A percentile compares a stretch with the other conserved stretches of the same genome.
These are phyloP conservation scores for Physeter macrocephalus DNA, from an alignment of 2,113 vertebrate species.

Conservation along the genomic window DNA sequence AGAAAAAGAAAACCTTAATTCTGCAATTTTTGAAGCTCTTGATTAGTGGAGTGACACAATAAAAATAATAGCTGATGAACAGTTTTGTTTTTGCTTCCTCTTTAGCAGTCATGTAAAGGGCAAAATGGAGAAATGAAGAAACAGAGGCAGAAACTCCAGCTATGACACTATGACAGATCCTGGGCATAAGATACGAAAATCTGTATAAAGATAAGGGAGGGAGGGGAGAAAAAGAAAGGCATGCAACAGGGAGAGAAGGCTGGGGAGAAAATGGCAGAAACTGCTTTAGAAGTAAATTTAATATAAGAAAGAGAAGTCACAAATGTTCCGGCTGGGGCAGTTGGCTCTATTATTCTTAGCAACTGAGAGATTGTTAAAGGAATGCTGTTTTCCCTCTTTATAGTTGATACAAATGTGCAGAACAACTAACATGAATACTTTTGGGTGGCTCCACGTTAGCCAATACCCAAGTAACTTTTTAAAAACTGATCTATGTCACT, in stretches of 20 bases:
- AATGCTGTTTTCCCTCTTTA: not conserved
- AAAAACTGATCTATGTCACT: not conserved
- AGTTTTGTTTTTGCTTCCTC: not conserved
- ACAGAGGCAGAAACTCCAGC: not conserved
- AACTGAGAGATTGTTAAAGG: not conserved
- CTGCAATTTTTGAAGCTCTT: not conserved
- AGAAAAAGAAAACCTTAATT: not conserved
- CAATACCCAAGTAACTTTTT: not conserved
- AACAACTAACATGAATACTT: slow-evolving; percentile 10
- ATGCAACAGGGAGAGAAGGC: not conserved
- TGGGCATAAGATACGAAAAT: not conserved
- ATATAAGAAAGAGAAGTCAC: not conserved
- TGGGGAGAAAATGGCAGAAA: not conserved
- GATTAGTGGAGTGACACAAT: not conserved
- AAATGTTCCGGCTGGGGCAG: not conserved
- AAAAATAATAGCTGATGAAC: not conserved
- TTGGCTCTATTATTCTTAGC: not conserved
- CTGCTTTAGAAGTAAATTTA: not conserved
- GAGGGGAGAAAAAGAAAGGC: not conserved
- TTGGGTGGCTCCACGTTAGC: not conserved
- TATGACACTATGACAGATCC: not conserved
- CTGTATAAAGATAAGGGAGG: not conserved
- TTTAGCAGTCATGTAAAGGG: not conserved
- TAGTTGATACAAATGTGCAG: not conserved
- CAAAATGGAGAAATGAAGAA: not conserved